phyloP scores from a whole-genome alignment of 2,113 vertebrate genomes.

The Glaucidium brasilianum region DNA sequence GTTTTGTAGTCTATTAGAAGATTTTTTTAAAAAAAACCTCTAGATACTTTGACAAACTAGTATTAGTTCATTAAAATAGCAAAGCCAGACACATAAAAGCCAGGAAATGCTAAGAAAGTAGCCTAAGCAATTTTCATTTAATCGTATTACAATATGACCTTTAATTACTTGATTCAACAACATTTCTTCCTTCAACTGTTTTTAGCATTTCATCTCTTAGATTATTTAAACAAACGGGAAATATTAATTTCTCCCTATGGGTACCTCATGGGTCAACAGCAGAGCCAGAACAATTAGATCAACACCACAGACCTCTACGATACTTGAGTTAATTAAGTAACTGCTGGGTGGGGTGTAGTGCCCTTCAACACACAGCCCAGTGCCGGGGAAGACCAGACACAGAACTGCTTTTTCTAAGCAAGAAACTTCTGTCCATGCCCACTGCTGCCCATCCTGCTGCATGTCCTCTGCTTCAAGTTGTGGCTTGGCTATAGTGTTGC shows the following conservation, averaged over 20 bases:
- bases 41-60: not conserved
- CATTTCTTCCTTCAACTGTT: not conserved
- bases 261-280: not conserved
- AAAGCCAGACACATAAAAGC: not conserved
- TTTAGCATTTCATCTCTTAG: not conserved
- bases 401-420: not conserved
- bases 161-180: not conserved
- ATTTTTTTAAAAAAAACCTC: not conserved
- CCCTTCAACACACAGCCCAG: not conserved
- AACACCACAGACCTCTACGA: not conserved
- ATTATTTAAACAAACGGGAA: not conserved
- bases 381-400: not conserved
- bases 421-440: not conserved
- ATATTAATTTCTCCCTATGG: not conserved
- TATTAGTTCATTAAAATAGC: not conserved
- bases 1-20: not conserved
- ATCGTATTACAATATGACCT: not conserved
- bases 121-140: not conserved
- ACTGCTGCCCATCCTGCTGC: not conserved
- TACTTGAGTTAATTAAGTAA: not conserved
- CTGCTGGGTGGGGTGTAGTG: rapidly evolving
- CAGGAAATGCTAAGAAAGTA: not conserved
- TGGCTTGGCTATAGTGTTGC: not conserved
- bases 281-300: not conserved
- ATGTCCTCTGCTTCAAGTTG: not conserved